Base-by-base conservation (phyloP, 2,797 vertebrate genomes). In the Xenentodon cancila region DNA sequence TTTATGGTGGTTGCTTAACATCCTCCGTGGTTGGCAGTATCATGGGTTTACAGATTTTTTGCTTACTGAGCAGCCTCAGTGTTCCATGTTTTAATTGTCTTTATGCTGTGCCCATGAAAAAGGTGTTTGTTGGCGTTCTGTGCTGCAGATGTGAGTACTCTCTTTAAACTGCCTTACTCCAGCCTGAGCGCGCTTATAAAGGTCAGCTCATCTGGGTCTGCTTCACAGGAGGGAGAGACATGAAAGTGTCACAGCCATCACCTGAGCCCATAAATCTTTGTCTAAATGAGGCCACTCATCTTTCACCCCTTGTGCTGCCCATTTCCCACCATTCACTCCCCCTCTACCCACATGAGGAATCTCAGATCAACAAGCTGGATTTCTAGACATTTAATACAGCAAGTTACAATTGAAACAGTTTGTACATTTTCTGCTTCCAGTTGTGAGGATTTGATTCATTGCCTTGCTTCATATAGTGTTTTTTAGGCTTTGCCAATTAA, bases 221-320 rank as follows among this genome's bases (percentile, higher is more conserved):
- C 79, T 71, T 56, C 79, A 79, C 71, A 57, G 68, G 80, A 88
- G 77, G 75, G 81, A 81, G 75, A 64, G 70, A 88, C 66, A 74
- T 87, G 80, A 89, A 89, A 84, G 81, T 86, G 85, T 84, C 86
- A 49, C 44, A 55, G 77, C 50, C 80, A 53, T 89, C 81, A 83
- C 82, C 82, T 73, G 63, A 78, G 79, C 74, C 70, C 85, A 82
- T 90, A 88, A 90, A 89, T 89, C 88, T 84, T 79, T 74, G 68
- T 84, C 54, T 76, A 74, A 86, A 86, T 59, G 64, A 81, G 83
- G 80, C 78, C 62, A 60, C 81, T 81, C 64, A 61, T 84, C 69
- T 77, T 66, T 83, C 1, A 11, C 48, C 69, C 60, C 37, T 40
- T 44, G 50, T 48, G 18, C 50, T 67, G 71, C 68, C 73, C 60